Conservation (phyloP, 1,140 invertebrate genomes). For the Chrysomallon squamiferum region DNA sequence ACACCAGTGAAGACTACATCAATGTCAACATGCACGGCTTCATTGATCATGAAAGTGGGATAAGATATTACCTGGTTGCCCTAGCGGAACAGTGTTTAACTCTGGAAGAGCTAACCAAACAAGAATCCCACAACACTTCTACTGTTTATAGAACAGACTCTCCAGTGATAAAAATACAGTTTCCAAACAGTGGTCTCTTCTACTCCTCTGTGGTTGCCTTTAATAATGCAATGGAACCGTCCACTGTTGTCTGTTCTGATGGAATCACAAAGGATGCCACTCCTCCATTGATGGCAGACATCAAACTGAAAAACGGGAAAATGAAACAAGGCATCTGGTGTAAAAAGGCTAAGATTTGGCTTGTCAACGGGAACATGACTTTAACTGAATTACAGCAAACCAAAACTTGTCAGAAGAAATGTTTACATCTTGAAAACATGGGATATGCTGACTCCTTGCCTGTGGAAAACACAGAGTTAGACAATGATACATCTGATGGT, state of each 20-base stretch:
- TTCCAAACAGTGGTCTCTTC: slow-evolving; percentile 11
- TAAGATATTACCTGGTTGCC: slow-evolving; percentile 21
- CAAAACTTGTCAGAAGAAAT: background rate
- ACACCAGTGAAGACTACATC: slow-evolving; percentile 12
- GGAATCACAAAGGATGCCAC: slow-evolving; percentile 25
- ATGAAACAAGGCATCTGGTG: slow-evolving; percentile 14
- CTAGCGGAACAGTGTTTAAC: slow-evolving; percentile 19
- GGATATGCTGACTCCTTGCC: background rate
- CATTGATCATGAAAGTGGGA: slow-evolving; percentile 36
- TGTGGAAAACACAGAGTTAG: background rate
- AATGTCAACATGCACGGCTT: slow-evolving; percentile 26
- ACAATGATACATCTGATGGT: slow-evolving; percentile 13
- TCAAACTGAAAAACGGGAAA: slow-evolving; percentile 16
- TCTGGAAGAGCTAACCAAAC: background rate
- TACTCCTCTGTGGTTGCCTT: slow-evolving; percentile 23
- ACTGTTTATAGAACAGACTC: slow-evolving; percentile 3
- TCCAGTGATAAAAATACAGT: background rate
- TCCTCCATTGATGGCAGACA: slow-evolving; percentile 9
- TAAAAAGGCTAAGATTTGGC: slow-evolving; percentile 7
- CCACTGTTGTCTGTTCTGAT: slow-evolving; percentile 29
- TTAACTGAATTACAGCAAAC: background rate
- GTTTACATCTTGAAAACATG: background rate
- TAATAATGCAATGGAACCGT: slow-evolving; percentile 34
- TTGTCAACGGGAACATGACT: slow-evolving; percentile 10
- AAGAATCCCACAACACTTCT: background rate